These are phyloP conservation scores for Argyresthia albistria DNA, from an alignment of 2,888 invertebrate genomes.

Conservation along the genomic window DNA sequence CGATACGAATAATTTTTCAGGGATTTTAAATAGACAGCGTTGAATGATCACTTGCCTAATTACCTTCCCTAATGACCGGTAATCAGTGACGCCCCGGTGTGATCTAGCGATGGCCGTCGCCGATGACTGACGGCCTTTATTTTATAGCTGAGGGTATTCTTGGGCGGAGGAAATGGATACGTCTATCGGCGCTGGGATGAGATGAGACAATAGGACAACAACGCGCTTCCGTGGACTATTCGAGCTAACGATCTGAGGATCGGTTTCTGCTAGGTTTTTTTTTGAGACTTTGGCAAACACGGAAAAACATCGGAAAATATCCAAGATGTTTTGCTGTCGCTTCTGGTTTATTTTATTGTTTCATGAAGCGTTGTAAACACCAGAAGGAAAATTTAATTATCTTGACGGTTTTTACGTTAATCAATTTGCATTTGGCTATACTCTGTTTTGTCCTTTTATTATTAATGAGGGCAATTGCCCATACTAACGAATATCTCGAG, in stretches of 20 bases:
- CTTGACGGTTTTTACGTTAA: too few relatives aligned
- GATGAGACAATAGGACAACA: background rate
- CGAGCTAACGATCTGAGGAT: background rate
- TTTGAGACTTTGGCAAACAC: too few relatives aligned
- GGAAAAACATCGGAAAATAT: too few relatives aligned
- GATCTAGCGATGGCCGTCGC: constrained; percentile 50
- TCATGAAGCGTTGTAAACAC: too few relatives aligned
- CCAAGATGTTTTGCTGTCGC: too few relatives aligned
- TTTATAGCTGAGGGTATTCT: constrained; percentile 34
- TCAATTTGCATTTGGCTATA: too few relatives aligned
- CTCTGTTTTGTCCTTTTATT: too few relatives aligned
- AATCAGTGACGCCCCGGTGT: constrained; percentile 52
- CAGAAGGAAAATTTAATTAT: too few relatives aligned
- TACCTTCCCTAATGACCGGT: constrained; percentile 62
- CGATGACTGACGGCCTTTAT: constrained; percentile 64
- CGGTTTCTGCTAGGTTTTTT: background rate
- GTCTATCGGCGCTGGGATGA: background rate
- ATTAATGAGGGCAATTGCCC: too few relatives aligned
- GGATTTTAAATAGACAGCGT: constrained; percentile 52
- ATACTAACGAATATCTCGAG: too few relatives aligned
- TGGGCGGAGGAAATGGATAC: constrained; percentile 1
- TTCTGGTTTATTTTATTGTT: too few relatives aligned
- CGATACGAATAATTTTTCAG: constrained; percentile 29
- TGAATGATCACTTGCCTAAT: constrained; percentile 66
- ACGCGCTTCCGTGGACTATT: background rate